A percentile compares a stretch with the other conserved stretches of the same genome.
Conservation (phyloP, 2,797 vertebrate genomes). For the Tadarida brasiliensis region DNA sequence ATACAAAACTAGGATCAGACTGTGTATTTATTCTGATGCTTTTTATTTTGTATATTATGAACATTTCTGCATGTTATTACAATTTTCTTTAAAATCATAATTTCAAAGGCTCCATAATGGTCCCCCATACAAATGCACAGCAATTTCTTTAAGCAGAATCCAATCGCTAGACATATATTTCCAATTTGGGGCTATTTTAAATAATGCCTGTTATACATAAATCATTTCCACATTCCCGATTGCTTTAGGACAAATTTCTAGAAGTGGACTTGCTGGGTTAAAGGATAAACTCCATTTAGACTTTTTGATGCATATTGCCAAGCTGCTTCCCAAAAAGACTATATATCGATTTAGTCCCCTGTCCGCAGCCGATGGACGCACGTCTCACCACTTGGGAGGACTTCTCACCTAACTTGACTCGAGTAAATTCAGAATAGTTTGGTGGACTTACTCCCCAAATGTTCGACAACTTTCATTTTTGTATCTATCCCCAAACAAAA, state of each 20-base stretch:
- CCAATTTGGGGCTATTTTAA: background rate
- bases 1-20: background rate
- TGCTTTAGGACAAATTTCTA: background rate
- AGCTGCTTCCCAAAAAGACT: background rate
- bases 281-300: background rate
- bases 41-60: background rate
- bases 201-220: background rate
- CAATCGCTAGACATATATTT: background rate
- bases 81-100: constrained; percentile 37
- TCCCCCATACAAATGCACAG: background rate
- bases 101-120: background rate
- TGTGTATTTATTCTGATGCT: background rate
- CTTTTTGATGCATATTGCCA: background rate
- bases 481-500: background rate
- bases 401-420: background rate
- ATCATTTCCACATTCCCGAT: background rate
- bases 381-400: background rate
- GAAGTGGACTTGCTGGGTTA: background rate
- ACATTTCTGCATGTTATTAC: background rate
- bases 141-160: constrained; percentile 23
- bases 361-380: too few species aligned
- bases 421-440: background rate
- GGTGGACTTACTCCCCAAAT: background rate
- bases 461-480: background rate
- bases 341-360: background rate